A percentile compares a stretch with the other conserved stretches of the same genome.
Evolutionary conservation across 2,113 vertebrate species (phyloP).

Genomic region (Vulpes ferrilata): DNA sequence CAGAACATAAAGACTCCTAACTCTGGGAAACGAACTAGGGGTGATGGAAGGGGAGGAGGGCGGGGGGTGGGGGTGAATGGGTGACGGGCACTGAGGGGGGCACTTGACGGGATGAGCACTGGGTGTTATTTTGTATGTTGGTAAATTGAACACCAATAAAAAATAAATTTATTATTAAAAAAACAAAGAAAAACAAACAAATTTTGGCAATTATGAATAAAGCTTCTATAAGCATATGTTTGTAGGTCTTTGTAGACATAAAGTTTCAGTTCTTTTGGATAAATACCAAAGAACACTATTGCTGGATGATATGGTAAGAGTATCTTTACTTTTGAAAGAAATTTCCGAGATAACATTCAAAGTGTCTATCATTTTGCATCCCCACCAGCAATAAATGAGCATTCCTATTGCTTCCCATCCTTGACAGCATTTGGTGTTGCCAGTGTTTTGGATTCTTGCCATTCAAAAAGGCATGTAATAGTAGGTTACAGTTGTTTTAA

Average conservation of each 20-base stretch:
- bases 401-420: neutral
- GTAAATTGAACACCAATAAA: no score
- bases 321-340: neutral
- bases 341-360: neutral
- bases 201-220: conserved; percentile 33
- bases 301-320: neutral
- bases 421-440: neutral
- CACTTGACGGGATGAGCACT: no score
- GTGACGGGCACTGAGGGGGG: no score
- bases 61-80: no score
- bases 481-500: neutral
- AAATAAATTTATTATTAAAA: no score
- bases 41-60: no score
- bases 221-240: neutral
- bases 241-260: neutral
- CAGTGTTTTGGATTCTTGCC: conserved; percentile 6
- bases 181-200: neutral
- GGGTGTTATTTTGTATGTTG: no score
- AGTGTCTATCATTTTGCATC: conserved; percentile 39
- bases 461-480: neutral
- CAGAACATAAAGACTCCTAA: no score
- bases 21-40: no score
- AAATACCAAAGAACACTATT: conserved; percentile 9
- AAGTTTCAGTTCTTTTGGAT: conserved; percentile 12
- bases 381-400: neutral